These are phyloP conservation scores for Boleophthalmus pectinirostris DNA, from an alignment of 2,113 vertebrate species.

Conservation along the genomic window DNA sequence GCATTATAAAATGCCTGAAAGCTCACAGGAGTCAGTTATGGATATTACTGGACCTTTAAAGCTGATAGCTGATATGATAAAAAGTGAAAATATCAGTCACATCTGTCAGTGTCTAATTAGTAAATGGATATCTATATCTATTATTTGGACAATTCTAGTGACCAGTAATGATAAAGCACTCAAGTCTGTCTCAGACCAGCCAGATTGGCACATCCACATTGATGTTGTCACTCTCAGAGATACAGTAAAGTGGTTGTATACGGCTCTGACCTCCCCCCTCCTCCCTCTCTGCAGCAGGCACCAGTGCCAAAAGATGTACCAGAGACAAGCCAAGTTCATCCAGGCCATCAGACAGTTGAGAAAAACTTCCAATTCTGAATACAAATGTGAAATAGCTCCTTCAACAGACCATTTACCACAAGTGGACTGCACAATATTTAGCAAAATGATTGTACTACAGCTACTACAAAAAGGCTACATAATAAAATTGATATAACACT, in stretches of 20 bases:
- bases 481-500: background rate
- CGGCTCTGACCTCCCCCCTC: constrained; percentile 13
- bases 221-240: constrained; percentile 48
- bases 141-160: no score
- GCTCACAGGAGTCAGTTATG: no score
- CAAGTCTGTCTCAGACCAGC: constrained; percentile 32
- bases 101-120: no score
- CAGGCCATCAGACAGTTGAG: constrained; percentile 13
- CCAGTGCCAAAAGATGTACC: constrained; percentile 49
- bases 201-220: constrained; percentile 48
- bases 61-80: no score
- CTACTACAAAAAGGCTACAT: no score
- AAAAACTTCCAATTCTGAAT: background rate
- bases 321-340: constrained; percentile 29
- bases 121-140: no score
- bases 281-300: constrained; percentile 26
- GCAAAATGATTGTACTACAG: no score
- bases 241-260: constrained; percentile 59
- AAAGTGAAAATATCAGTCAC: no score
- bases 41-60: no score
- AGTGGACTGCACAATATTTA: background rate
- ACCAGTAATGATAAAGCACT: constrained; percentile 6
- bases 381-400: background rate
- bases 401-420: background rate
- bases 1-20: no score